Conservation (phyloP, 2,797 vertebrate species). For the Odontamblyopus lacepedii region DNA sequence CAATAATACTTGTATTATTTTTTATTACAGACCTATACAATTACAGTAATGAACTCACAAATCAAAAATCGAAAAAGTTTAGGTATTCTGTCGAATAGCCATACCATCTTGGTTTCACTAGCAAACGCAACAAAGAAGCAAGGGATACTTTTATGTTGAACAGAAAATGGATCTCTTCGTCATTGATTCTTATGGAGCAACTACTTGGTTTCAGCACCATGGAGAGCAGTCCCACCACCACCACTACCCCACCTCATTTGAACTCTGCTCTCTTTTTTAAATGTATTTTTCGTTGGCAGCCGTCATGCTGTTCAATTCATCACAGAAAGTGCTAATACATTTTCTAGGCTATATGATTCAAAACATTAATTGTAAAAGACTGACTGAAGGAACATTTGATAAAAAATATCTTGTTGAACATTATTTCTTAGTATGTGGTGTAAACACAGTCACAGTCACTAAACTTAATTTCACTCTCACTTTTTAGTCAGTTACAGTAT, state of each 20-base stretch:
- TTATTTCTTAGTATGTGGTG: no score
- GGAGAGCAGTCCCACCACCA: conserved; percentile 26
- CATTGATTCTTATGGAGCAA: conserved; percentile 30
- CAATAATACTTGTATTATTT: background rate
- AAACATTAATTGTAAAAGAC: no score
- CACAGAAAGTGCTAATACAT: no score
- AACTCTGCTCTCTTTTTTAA: background rate
- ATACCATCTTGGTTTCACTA: background rate
- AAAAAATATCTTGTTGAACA: no score
- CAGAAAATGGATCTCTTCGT: conserved; percentile 22
- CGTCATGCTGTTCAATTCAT: background rate
- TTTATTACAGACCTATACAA: background rate
- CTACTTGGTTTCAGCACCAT: conserved; percentile 49
- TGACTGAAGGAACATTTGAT: no score
- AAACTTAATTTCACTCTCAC: conserved; percentile 7
- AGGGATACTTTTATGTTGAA: conserved; percentile 8
- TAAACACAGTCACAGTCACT: background rate
- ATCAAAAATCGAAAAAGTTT: background rate
- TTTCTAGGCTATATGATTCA: no score
- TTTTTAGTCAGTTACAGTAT: conserved; percentile 27
- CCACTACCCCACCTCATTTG: background rate
- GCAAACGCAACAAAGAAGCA: background rate
- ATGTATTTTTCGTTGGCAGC: no score
- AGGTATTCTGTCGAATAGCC: background rate
- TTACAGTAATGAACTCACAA: background rate